phyloP scores from a whole-genome alignment of 2,113 vertebrate species.

The Bubo blakistoni region DNA sequence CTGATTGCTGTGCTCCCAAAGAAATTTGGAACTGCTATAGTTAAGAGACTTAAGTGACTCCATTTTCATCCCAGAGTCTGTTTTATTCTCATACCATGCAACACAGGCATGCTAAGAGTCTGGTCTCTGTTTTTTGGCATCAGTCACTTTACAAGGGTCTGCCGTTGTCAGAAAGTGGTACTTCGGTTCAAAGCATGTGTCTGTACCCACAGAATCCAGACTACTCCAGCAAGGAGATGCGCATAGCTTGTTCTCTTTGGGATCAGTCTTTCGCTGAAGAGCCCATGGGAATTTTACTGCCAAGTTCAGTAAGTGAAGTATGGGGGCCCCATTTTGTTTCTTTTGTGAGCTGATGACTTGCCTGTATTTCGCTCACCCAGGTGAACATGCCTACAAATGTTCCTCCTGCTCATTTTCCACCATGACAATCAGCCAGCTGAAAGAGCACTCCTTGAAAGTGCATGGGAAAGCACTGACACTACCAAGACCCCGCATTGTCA shows the following conservation, averaged over 20 bases:
- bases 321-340: slow-evolving; percentile 49
- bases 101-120: slow-evolving; percentile 10
- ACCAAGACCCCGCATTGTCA: slow-evolving; percentile 85
- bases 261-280: slow-evolving; percentile 4
- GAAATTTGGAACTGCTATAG: not conserved
- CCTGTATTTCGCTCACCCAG: slow-evolving; percentile 77
- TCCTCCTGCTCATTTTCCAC: slow-evolving; percentile 93
- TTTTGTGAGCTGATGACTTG: slow-evolving; percentile 74
- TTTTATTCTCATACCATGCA: slow-evolving; percentile 35
- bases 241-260: slow-evolving; percentile 9
- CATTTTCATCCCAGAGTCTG: slow-evolving; percentile 44
- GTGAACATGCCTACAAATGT: slow-evolving; percentile 96
- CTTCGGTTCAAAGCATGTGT: slow-evolving; percentile 2
- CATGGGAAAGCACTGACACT: slow-evolving; percentile 93
- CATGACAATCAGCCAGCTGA: slow-evolving; percentile 95
- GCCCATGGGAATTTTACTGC: slow-evolving; percentile 41
- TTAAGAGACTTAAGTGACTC: not conserved
- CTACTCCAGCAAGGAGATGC: not conserved
- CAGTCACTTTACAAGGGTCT: not conserved
- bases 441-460: slow-evolving; percentile 93
- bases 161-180: not conserved
- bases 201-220: not conserved
- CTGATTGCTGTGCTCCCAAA: not conserved
- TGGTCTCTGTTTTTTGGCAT: slow-evolving; percentile 4
- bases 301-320: slow-evolving; percentile 26